A percentile compares a stretch with the other conserved stretches of the same genome.
phyloP scores from a whole-genome alignment of 2,888 invertebrate genomes.

The Drosophila kanekoi region DNA sequence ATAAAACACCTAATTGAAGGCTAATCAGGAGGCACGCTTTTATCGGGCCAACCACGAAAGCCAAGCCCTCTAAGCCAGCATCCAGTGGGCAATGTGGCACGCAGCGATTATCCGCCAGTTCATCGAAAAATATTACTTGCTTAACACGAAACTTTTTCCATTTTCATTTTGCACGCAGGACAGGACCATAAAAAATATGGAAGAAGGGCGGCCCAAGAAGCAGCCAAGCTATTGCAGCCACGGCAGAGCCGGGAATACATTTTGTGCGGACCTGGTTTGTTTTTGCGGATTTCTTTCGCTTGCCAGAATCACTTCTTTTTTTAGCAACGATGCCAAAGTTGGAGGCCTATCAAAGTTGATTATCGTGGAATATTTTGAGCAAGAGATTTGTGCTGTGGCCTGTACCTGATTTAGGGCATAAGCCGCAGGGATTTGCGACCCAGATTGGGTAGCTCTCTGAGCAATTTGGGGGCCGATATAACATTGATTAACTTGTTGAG shows the following conservation, averaged over 20 bases:
- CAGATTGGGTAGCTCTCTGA: slow-evolving; percentile 44
- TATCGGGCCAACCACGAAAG: slow-evolving; percentile 16
- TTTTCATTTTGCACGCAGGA: slow-evolving; percentile 53
- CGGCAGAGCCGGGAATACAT: slow-evolving; percentile 4
- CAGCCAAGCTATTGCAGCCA: slow-evolving; percentile 15
- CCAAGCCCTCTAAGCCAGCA: slow-evolving; percentile 58
- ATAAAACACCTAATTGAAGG: slow-evolving; percentile 49
- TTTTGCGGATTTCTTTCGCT: slow-evolving; percentile 52
- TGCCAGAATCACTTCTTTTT: slow-evolving; percentile 62
- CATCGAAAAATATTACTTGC: slow-evolving; percentile 58
- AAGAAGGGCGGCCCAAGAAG: slow-evolving; percentile 36
- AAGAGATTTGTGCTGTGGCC: slow-evolving; percentile 67
- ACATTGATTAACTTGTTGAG: slow-evolving; percentile 70
- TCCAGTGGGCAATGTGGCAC: slow-evolving; percentile 43
- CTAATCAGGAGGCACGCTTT: slow-evolving; percentile 36
- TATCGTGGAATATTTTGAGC: slow-evolving; percentile 72
- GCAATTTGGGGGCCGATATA: slow-evolving; percentile 29
- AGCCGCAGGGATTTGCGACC: slow-evolving; percentile 66
- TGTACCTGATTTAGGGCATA: slow-evolving; percentile 66
- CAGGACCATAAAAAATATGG: slow-evolving; percentile 68
- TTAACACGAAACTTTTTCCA: slow-evolving; percentile 71
- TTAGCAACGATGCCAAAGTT: slow-evolving; percentile 3
- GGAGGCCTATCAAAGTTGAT: slow-evolving; percentile 74
- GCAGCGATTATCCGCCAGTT: slow-evolving; percentile 69
- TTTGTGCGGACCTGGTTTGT: slow-evolving; percentile 21